Percentiles rank a stretch among this genome's conserved stretches.
Evolutionary conservation across 1,140 invertebrate genomes (phyloP).

Genomic region (Pinna nobilis): DNA sequence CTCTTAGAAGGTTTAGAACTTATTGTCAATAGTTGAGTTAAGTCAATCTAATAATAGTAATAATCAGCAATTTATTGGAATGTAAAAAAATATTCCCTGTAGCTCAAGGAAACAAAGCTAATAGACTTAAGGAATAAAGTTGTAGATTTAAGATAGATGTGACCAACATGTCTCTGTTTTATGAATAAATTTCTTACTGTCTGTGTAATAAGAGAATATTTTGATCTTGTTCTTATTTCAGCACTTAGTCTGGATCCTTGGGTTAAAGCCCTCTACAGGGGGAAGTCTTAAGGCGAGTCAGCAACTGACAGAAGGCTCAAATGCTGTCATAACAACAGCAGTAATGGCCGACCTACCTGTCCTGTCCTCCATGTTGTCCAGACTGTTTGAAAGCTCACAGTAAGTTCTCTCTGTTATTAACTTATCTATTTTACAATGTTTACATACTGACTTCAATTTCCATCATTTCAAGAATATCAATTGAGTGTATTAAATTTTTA

Average conservation of each 20-base stretch:
- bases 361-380: slow-evolving; percentile 90
- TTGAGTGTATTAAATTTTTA: no score
- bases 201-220: no score
- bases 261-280: slow-evolving; percentile 92
- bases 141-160: background rate
- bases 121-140: background rate
- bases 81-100: background rate
- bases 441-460: no score
- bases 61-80: background rate
- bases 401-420: slow-evolving; percentile 58
- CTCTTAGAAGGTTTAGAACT: no score
- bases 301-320: slow-evolving; percentile 80
- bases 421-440: background rate
- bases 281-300: slow-evolving; percentile 87
- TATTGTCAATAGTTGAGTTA: no score
- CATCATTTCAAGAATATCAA: no score
- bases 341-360: slow-evolving; percentile 96
- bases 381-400: slow-evolving; percentile 95
- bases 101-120: no score
- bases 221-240: slow-evolving; percentile 74
- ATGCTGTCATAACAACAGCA: slow-evolving; percentile 95
- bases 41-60: no score
- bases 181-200: background rate
- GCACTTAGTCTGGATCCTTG: slow-evolving; percentile 98
- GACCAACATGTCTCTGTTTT: background rate